phyloP scores from a whole-genome alignment of 2,888 invertebrate species.

The Platycheirus albimanus region DNA sequence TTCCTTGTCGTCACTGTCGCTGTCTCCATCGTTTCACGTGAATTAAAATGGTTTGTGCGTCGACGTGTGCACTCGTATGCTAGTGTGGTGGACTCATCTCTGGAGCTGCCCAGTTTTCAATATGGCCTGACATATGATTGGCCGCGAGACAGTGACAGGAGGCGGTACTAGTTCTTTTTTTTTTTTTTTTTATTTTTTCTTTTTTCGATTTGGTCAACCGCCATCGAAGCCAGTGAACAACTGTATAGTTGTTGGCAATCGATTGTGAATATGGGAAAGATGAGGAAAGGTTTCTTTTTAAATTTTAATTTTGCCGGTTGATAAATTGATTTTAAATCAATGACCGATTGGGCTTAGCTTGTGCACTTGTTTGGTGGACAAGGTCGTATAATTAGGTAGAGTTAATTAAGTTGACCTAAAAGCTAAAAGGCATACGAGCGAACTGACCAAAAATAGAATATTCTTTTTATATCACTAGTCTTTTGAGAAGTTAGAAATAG shows the following conservation, averaged over 20 bases:
- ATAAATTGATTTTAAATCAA: slow-evolving; percentile 32
- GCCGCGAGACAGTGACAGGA: slow-evolving; percentile 71
- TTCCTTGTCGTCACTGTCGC: slow-evolving; percentile 51
- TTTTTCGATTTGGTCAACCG: slow-evolving; percentile 45
- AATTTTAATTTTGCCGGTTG: background rate
- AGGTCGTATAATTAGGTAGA: no score
- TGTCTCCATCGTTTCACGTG: slow-evolving; percentile 48
- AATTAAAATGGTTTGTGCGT: slow-evolving; percentile 54
- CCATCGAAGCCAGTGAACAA: slow-evolving; percentile 12
- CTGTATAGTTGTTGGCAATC: background rate
- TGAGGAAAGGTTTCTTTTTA: background rate
- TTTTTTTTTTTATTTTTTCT: slow-evolving; percentile 35
- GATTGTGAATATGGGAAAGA: slow-evolving; percentile 37
- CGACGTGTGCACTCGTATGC: slow-evolving; percentile 64
- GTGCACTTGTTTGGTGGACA: no score
- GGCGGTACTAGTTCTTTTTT: slow-evolving; percentile 75
- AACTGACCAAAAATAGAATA: no score
- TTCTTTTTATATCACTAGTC: no score
- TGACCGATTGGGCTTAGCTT: no score
- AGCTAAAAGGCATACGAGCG: no score
- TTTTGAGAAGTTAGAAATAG: no score
- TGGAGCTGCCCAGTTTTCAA: slow-evolving; percentile 79
- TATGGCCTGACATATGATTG: slow-evolving; percentile 80
- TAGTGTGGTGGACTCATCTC: slow-evolving; percentile 63
- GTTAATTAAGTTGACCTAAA: no score